Evolutionary conservation across 2,888 invertebrate species (phyloP).

Genomic region (Zonitis immaculata): DNA sequence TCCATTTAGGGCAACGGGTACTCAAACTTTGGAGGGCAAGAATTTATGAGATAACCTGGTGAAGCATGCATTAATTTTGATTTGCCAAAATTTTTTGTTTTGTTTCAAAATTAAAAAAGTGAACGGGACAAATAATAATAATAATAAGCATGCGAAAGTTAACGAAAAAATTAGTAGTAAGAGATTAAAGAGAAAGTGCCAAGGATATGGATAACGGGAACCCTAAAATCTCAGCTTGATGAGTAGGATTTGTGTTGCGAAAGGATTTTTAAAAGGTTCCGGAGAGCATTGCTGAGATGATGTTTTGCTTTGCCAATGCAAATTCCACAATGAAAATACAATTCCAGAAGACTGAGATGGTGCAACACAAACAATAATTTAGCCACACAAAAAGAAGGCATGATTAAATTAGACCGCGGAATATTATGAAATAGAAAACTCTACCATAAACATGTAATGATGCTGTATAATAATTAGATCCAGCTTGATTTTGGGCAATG

Average conservation of each 20-base stretch:
- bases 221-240: constrained; percentile 37
- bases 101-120: constrained; percentile 29
- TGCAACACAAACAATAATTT: constrained; percentile 12
- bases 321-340: constrained; percentile 47
- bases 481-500: constrained; percentile 45
- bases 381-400: constrained; percentile 14
- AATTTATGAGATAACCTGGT: too few species aligned
- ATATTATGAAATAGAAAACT: too few species aligned
- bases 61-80: constrained; percentile 13
- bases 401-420: too few species aligned
- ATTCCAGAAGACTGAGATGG: constrained; percentile 11
- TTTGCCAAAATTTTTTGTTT: constrained; percentile 3
- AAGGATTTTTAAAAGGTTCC: constrained; percentile 21
- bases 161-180: constrained; percentile 31
- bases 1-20: too few species aligned
- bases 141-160: constrained; percentile 37
- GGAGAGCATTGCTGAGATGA: constrained; percentile 34
- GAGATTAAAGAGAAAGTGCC: constrained; percentile 39
- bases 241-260: constrained; percentile 9
- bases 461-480: constrained; percentile 42
- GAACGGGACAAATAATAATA: constrained; percentile 29
- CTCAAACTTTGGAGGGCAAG: too few species aligned
- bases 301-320: constrained; percentile 10
- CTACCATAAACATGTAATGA: constrained; percentile 46
- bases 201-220: constrained; percentile 38